phyloP scores from a whole-genome alignment of 2,888 invertebrate species.

The Tryphoninae sp. region DNA sequence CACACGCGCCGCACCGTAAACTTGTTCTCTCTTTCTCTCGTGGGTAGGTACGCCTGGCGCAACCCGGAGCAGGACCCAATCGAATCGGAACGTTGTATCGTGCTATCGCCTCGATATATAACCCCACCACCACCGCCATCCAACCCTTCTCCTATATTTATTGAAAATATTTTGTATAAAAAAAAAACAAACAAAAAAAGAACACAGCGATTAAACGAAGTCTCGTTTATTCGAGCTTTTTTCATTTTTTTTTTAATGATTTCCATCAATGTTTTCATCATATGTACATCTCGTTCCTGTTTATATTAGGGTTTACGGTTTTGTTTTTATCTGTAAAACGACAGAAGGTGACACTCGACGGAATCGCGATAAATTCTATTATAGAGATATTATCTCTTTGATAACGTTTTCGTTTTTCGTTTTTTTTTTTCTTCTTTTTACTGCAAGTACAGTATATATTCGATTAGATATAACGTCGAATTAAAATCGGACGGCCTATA shows the following conservation, averaged over 20 bases:
- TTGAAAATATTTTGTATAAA: no score
- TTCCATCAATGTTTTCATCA: no score
- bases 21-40: neutral
- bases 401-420: slow-evolving; percentile 22
- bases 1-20: neutral
- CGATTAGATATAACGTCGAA: slow-evolving; percentile 56
- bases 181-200: no score
- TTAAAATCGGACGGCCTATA: neutral
- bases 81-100: slow-evolving; percentile 32
- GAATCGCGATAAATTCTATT: slow-evolving; percentile 47
- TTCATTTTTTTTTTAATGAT: no score
- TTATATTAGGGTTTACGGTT: neutral
- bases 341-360: slow-evolving; percentile 50
- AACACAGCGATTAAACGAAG: no score
- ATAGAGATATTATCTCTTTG: slow-evolving; percentile 55
- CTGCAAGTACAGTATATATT: slow-evolving; percentile 51
- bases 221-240: no score
- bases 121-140: neutral
- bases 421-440: neutral
- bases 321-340: slow-evolving; percentile 1
- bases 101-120: slow-evolving; percentile 12
- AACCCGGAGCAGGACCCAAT: slow-evolving; percentile 45
- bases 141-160: no score
- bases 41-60: slow-evolving; percentile 2
- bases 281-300: no score